Conservation (phyloP, 2,888 invertebrate species). For the Chrysodeixis includens region DNA sequence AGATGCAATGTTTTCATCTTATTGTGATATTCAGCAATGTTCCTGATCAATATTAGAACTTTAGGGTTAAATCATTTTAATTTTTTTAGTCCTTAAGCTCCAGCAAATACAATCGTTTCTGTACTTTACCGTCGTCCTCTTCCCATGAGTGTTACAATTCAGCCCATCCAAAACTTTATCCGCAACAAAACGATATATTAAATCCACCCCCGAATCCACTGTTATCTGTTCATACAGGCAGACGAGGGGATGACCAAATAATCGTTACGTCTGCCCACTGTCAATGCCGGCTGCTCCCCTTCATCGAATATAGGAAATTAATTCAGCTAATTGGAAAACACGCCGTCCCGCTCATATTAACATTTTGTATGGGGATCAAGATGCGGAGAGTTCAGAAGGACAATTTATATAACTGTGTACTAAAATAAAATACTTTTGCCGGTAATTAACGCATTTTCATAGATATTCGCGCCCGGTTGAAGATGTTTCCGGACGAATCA, state of each 20-base stretch:
- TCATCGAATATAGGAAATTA: constrained; percentile 66
- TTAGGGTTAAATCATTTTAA: too few relatives aligned
- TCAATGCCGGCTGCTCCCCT: constrained; percentile 46
- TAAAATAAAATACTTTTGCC: too few relatives aligned
- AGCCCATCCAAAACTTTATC: background rate
- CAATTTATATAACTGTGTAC: too few relatives aligned
- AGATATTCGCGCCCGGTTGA: too few relatives aligned
- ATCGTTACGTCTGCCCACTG: constrained; percentile 54
- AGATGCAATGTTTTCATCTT: too few relatives aligned
- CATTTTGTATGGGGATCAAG: constrained; percentile 37
- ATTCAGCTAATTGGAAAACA: constrained; percentile 68
- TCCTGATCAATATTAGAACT: too few relatives aligned
- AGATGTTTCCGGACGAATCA: too few relatives aligned
- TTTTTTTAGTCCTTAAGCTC: too few relatives aligned
- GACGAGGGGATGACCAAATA: constrained; percentile 39
- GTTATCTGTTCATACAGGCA: background rate
- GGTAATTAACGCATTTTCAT: too few relatives aligned
- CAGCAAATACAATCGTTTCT: too few relatives aligned
- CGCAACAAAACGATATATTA: background rate
- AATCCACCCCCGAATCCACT: background rate
- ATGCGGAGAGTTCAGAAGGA: constrained; percentile 21
- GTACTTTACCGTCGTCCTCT: too few relatives aligned
- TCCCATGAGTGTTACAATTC: background rate
- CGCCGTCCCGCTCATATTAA: constrained; percentile 44
- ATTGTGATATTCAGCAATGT: too few relatives aligned